phyloP scores from a whole-genome alignment of 2,888 invertebrate species.

The Anorthoa munda region DNA sequence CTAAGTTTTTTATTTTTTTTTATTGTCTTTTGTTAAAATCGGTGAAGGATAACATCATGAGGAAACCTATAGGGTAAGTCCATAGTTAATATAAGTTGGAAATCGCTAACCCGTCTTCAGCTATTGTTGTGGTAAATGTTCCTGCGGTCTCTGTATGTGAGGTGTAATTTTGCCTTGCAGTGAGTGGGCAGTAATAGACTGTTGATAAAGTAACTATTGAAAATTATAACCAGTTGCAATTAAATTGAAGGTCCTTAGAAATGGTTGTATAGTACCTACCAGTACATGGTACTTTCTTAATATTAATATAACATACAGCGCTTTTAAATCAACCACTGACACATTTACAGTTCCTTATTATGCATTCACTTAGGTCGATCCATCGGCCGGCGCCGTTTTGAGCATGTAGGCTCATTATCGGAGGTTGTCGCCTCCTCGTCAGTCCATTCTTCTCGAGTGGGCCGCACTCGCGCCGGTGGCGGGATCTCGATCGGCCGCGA shows the following conservation, averaged over 20 bases:
- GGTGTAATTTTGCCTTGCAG: no score
- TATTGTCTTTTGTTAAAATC: no score
- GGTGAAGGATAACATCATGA: no score
- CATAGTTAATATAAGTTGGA: no score
- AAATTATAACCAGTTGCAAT: neutral
- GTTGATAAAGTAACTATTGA: neutral
- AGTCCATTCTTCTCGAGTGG: neutral
- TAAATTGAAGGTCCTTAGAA: neutral
- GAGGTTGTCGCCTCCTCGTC: constrained; percentile 8
- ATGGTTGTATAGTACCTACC: constrained; percentile 1
- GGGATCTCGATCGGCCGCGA: constrained; percentile 13
- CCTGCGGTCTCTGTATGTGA: no score
- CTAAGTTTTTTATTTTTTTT: no score
- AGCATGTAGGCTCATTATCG: neutral
- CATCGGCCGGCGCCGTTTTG: constrained; percentile 8
- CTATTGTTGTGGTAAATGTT: no score
- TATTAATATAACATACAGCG: neutral
- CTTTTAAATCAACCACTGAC: neutral
- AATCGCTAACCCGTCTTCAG: no score
- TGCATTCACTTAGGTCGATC: neutral
- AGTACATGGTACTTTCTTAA: neutral
- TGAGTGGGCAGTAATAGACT: no score
- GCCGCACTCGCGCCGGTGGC: neutral
- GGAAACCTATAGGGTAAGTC: no score
- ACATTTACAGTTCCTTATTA: constrained; percentile 9